Evolutionary conservation across 2,113 vertebrate species (phyloP).

Genomic region (Theropithecus gelada): DNA sequence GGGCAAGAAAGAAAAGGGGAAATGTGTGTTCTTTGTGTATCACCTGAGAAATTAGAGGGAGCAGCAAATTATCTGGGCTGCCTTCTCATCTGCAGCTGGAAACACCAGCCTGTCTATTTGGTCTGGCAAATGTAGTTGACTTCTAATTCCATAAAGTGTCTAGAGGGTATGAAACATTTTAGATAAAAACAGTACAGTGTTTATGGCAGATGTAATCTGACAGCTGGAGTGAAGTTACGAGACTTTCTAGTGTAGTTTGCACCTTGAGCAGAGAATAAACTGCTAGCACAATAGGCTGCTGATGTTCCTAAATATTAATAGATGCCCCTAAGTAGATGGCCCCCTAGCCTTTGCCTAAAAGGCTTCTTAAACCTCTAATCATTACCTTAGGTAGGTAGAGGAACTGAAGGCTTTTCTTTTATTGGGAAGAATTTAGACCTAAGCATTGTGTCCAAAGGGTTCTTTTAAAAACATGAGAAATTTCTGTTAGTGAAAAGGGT

Average conservation of each 20-base stretch:
- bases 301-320: background rate
- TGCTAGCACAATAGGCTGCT: background rate
- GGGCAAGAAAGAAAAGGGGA: background rate
- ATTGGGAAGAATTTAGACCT: background rate
- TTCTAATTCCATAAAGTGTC: conserved; percentile 21
- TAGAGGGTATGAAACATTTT: conserved; percentile 16
- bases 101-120: background rate
- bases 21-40: background rate
- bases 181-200: background rate
- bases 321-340: background rate
- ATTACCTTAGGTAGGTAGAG: background rate
- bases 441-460: background rate
- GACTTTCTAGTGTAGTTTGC: background rate
- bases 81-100: background rate
- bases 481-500: background rate
- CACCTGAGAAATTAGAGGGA: background rate
- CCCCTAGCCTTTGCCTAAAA: background rate
- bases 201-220: background rate
- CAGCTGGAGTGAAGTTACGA: background rate
- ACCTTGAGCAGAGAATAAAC: background rate
- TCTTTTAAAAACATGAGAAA: background rate
- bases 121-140: background rate
- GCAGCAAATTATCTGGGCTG: background rate
- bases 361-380: background rate
- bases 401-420: background rate